Percentiles rank a stretch among this genome's conserved stretches.
Evolutionary conservation across 2,113 vertebrate species (phyloP).

Genomic region (Stigmatopora argus): DNA sequence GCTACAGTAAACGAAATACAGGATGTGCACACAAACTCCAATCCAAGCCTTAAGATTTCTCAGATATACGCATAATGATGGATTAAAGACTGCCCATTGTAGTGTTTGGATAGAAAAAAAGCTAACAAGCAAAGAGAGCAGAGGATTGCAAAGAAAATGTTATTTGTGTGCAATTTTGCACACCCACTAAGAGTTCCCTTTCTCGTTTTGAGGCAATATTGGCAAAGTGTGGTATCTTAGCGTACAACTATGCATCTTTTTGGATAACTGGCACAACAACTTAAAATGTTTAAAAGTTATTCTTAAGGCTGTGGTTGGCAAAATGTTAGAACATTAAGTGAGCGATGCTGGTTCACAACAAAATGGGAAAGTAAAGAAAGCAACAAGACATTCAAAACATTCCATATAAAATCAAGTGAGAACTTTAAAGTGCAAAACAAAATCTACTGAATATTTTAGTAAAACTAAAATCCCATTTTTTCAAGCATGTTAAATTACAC

Average conservation of each 20-base stretch:
- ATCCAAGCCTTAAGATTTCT: constrained; percentile 1
- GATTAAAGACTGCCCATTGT: constrained; percentile 18
- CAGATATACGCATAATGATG: neutral
- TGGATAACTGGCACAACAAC: constrained; percentile 56
- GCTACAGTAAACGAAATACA: constrained; percentile 9
- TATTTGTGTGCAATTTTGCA: constrained; percentile 23
- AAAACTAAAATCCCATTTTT: constrained; percentile 85
- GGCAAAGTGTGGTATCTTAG: constrained; percentile 26
- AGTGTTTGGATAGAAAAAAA: constrained; percentile 3
- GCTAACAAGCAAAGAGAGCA: neutral
- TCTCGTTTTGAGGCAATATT: constrained; percentile 11
- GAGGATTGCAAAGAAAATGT: neutral
- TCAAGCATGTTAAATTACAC: constrained; percentile 75
- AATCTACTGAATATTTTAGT: constrained; percentile 84
- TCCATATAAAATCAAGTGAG: constrained; percentile 77
- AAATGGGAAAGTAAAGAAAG: constrained; percentile 64
- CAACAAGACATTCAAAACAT: constrained; percentile 60
- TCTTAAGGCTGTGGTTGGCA: constrained; percentile 68
- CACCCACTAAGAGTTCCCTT: constrained; percentile 27
- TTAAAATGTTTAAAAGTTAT: constrained; percentile 64
- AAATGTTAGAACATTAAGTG: constrained; percentile 4
- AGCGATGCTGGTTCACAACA: constrained; percentile 40
- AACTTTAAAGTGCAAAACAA: constrained; percentile 94
- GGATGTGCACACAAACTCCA: constrained; percentile 17
- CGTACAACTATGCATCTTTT: constrained; percentile 28